A percentile compares a stretch with the other conserved stretches of the same genome.
These are phyloP conservation scores for Petrolisthes cinctipes DNA, from an alignment of 2,888 invertebrate species.

Conservation along the genomic window DNA sequence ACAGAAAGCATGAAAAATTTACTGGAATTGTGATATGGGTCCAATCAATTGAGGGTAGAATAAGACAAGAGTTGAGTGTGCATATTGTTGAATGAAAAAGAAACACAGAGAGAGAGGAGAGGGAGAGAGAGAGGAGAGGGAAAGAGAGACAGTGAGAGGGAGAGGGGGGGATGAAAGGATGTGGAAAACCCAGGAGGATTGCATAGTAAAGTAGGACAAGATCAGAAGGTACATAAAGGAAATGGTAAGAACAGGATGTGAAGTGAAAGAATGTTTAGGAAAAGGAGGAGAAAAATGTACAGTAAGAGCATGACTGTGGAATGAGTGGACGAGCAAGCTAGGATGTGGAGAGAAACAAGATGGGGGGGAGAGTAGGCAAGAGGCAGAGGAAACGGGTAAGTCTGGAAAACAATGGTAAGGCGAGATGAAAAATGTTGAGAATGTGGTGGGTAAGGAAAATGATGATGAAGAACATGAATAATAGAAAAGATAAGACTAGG, in stretches of 20 bases:
- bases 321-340: background rate
- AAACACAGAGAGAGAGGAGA: background rate
- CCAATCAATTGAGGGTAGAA: too few relatives aligned
- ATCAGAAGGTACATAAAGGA: background rate
- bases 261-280: background rate
- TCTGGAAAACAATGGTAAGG: background rate
- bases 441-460: background rate
- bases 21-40: too few relatives aligned
- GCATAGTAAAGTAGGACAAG: background rate
- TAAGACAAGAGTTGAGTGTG: background rate
- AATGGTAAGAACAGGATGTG: background rate
- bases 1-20: too few relatives aligned
- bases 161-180: background rate
- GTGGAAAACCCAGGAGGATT: constrained; percentile 9
- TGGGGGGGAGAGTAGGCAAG: background rate
- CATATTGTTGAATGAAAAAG: background rate
- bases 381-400: background rate
- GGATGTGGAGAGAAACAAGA: background rate
- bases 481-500: background rate
- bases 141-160: background rate
- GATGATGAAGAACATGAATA: background rate
- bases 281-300: background rate
- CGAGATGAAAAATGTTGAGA: background rate
- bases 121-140: background rate
- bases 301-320: background rate